These are phyloP conservation scores for Artemia franciscana DNA, from an alignment of 1,140 invertebrate genomes.

Conservation along the genomic window DNA sequence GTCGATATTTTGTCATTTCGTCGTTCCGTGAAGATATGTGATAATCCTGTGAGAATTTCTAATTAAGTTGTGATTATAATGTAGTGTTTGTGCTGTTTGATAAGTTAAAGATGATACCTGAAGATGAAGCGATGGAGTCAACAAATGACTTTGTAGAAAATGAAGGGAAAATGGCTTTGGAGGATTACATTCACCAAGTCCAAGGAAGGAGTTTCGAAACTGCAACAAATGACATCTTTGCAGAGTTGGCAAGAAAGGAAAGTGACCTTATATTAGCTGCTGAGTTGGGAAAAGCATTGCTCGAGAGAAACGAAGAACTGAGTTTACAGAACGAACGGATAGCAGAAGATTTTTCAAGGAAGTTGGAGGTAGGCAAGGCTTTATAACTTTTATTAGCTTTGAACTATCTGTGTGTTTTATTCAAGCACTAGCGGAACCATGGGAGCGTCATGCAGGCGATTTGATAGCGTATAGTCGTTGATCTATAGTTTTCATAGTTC, in stretches of 20 bases:
- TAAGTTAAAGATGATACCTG: not conserved
- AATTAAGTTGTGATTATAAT: no score
- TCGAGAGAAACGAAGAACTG: slow-evolving; percentile 82
- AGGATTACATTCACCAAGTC: slow-evolving; percentile 31
- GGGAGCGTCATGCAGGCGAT: no score
- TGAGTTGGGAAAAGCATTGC: slow-evolving; percentile 74
- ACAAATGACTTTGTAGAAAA: not conserved
- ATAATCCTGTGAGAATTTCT: no score
- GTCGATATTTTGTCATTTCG: no score
- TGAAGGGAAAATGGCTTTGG: slow-evolving; percentile 15
- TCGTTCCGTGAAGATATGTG: no score
- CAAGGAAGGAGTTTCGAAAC: slow-evolving; percentile 20
- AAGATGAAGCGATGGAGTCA: slow-evolving; percentile 3
- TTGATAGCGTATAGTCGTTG: no score
- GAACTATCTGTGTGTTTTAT: no score
- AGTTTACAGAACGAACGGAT: slow-evolving; percentile 59
- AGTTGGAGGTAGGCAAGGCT: slow-evolving; percentile 59
- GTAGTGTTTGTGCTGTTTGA: no score
- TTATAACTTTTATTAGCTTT: no score
- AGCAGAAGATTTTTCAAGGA: slow-evolving; percentile 66
- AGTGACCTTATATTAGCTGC: slow-evolving; percentile 75
- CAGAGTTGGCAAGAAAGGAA: slow-evolving; percentile 70
- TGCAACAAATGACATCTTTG: slow-evolving; percentile 35
- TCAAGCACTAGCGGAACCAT: no score
- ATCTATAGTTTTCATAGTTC: no score